Evolutionary conservation across 2,113 vertebrate genomes (phyloP).

Genomic region (Dicaeum eximium): DNA sequence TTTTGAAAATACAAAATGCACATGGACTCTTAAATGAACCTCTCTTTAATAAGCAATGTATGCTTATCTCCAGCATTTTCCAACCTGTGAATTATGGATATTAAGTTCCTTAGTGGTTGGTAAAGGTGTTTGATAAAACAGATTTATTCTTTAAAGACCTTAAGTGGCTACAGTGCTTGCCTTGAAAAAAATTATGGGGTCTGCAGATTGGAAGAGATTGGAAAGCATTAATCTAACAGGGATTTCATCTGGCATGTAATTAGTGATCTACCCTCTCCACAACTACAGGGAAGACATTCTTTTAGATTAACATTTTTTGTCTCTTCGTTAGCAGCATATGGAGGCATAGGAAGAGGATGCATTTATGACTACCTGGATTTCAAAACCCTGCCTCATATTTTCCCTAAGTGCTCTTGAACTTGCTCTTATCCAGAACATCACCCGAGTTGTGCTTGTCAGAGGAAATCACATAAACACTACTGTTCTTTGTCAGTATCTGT

Average conservation of each 20-base stretch:
- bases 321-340: not conserved
- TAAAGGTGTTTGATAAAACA: not conserved
- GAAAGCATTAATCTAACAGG: not conserved
- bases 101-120: not conserved
- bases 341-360: not conserved
- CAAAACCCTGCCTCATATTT: not conserved
- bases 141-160: not conserved
- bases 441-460: not conserved
- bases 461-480: not conserved
- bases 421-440: not conserved
- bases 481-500: not conserved
- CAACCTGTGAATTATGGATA: not conserved
- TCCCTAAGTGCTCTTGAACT: not conserved
- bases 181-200: not conserved
- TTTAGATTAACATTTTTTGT: not conserved
- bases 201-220: not conserved
- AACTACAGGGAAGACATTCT: not conserved
- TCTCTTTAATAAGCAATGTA: not conserved
- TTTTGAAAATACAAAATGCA: not conserved
- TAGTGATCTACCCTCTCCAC: not conserved
- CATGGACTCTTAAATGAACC: not conserved
- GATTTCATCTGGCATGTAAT: not conserved
- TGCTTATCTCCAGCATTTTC: not conserved
- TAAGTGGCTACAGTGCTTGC: not conserved
- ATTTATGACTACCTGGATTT: not conserved